Evolutionary conservation across 2,888 invertebrate species (phyloP), one percentile per base, ranked within the genome.

Genomic region (Platycnemis pennipes): DNA sequence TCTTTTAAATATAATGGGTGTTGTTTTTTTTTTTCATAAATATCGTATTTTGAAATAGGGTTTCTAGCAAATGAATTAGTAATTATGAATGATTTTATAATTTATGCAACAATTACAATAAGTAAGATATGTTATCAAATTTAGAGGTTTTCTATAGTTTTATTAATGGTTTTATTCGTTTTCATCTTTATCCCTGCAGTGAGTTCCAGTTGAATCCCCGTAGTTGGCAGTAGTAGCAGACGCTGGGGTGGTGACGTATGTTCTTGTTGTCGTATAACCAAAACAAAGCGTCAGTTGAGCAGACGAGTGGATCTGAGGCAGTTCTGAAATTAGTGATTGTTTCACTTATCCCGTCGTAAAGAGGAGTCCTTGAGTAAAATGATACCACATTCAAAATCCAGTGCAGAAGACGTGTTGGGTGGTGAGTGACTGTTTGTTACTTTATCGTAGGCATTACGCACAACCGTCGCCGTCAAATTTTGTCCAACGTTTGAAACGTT

Each of bases 201-300:
- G 0, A 63, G 91, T 91, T 91, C 44, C 13, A 42, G 22, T 63
- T 13, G 63, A 91, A 53, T 69, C 45, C 91, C 37, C 22, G 56
- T 69, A 91, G 91, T 31, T 56, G 69, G 91, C 91, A 69, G 56
- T 91, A 91, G 91, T 44, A 26, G 87, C 53, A 42, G 63, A 91
- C 63, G 63, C 63, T 42, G 91, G 45, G 42, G 19, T 91, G 91
- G 91, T 91, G 91, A 91, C 91, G 91, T 91, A 44, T 44, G 91
- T 63, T 8, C 37, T 86, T 95, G 95, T 95, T 95, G 95, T 95
- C 94, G 94, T 95, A 94, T 94, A 77, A 95, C 94, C 95, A 95
- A 95, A 95, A 95, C 95, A 95, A 95, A 95, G 95, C 94, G 94
- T 94, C 94, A 94, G 88, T 89, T 69, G 45, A 37, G 42, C 94